phyloP scores from a whole-genome alignment of 2,797 vertebrate species.

The Phoeniculus purpureus region DNA sequence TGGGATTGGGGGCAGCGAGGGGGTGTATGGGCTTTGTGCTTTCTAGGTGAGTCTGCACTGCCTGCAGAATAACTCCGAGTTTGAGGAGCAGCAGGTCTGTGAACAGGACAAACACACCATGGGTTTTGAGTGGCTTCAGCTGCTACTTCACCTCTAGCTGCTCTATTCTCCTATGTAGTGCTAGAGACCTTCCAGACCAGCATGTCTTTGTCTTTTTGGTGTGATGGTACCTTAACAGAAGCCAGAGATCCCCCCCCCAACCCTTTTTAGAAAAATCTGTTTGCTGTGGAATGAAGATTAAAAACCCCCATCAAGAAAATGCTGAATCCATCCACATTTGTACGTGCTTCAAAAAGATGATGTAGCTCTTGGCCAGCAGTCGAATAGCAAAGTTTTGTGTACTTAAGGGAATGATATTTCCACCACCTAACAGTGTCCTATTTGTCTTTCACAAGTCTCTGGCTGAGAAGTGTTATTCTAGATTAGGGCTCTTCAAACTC shows the following conservation, averaged over 20 bases:
- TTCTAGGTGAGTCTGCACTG: background rate
- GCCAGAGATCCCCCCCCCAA: background rate
- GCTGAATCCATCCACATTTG: background rate
- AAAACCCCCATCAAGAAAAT: background rate
- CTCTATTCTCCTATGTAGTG: background rate
- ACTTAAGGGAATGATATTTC: background rate
- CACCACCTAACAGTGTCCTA: conserved; percentile 8
- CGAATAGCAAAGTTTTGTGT: conserved; percentile 11
- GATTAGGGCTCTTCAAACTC: background rate
- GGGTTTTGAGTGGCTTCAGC: background rate
- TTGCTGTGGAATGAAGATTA: background rate
- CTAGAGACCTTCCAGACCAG: background rate
- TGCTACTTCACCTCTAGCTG: background rate
- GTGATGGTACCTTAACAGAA: background rate
- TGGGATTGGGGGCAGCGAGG: background rate
- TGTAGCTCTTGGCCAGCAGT: conserved; percentile 10
- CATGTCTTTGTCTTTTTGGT: background rate
- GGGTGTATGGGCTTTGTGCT: no score
- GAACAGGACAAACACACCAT: background rate
- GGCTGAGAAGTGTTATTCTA: background rate
- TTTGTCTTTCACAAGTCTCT: conserved; percentile 4
- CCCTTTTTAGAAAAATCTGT: background rate
- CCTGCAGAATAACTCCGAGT: background rate
- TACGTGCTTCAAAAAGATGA: conserved; percentile 32
- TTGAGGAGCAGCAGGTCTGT: background rate